Evolutionary conservation across 2,888 invertebrate genomes (phyloP), one percentile per base, ranked within the genome.

Genomic region (Torymus texanus): DNA sequence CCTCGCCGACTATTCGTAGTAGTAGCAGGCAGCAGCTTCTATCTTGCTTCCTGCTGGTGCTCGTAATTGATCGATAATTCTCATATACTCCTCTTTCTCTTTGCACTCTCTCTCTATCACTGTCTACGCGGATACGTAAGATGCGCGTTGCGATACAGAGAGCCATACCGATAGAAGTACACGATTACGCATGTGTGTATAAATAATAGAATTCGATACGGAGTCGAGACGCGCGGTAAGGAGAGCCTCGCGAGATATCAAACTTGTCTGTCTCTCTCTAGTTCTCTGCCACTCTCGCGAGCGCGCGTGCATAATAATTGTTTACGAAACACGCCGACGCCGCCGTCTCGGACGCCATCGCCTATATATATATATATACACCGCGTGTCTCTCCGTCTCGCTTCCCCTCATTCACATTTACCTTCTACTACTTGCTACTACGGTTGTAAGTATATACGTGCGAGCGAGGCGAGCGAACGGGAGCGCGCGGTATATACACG

Each of bases 311-410:
- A 51, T 73, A 68, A 70, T 68, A 80, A 80, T 80, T 80, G 77
- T 80, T 80, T 80, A 80, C 63, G 80, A 74, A 77, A 77, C 59
- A 56, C 63, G 73, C 66, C 72, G 68, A 79, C 80, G 72, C 66
- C 41, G 76, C 41, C 50, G 71, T 75, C 59, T 68, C 73, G 55
- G 41, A 41, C 41, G 41, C 41, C 41, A 41, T 41, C 41, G 41
- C 8, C 8, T 8, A 8, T 41, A 41, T 41, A 41, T 41, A 41
- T 8, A 41, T 8, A 5, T 8, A 41, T 41, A 41, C 10, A 41
- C 24, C 16, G 12, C 14, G 16, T 62, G 58, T 14, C 21, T 53
- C 65, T 24, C 41, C 41, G 59, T 41, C 53, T 53, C 29, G 41
- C 71, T 67, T n/a, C 41, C 24, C 21, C 61, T 56, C 55, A 50